These are phyloP conservation scores for Alca torda DNA, from an alignment of 2,797 vertebrate genomes.

Conservation along the genomic window DNA sequence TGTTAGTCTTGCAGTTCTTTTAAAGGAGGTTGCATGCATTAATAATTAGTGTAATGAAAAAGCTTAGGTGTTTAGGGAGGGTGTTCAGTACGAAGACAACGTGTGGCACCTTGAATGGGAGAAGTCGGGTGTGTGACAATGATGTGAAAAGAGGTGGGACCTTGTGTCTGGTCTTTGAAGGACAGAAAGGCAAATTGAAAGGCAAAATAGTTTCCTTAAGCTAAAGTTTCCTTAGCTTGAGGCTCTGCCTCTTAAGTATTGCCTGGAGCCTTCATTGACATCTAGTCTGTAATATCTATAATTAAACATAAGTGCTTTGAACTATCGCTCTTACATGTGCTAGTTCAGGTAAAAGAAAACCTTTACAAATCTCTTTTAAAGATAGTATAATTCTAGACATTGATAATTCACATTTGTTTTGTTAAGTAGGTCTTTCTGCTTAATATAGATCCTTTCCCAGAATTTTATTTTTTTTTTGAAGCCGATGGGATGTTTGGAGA, in stretches of 20 bases:
- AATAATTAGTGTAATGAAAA: not conserved
- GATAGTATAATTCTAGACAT: not conserved
- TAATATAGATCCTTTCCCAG: not conserved
- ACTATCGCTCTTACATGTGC: not conserved
- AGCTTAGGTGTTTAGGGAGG: not conserved
- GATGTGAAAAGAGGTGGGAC: not conserved
- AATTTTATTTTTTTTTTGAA: not conserved
- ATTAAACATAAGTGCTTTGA: not conserved
- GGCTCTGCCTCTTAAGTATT: not conserved
- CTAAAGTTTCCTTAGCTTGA: not conserved
- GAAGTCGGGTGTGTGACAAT: accelerated
- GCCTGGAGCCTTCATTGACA: not conserved
- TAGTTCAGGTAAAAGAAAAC: not conserved
- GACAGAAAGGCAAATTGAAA: not conserved
- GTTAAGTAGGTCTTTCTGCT: not conserved
- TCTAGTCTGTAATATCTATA: not conserved
- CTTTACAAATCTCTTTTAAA: not conserved
- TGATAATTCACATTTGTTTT: not conserved
- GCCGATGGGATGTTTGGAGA: not conserved
- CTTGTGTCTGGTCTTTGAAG: not conserved
- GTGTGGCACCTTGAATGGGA: not conserved
- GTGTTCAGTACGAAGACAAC: not conserved
- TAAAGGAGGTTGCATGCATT: not conserved
- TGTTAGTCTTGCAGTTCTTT: not conserved
- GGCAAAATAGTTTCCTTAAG: not conserved